Conservation (phyloP, 2,888 invertebrate genomes). For the Hypolimnas misippus region DNA sequence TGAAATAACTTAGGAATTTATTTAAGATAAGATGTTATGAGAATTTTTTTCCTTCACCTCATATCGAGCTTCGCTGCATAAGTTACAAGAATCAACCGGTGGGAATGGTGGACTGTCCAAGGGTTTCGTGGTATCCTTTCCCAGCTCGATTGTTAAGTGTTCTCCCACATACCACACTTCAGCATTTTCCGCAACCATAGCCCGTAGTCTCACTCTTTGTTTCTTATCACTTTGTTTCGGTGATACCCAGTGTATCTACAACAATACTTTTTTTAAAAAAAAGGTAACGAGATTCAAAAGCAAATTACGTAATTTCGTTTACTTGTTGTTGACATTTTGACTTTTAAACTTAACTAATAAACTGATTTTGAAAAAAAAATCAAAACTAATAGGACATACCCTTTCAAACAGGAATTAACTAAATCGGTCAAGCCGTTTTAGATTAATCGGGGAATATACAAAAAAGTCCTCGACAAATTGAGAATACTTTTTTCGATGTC, state of each 20-base stretch:
- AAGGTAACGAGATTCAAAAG: too few relatives aligned
- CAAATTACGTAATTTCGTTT: too few relatives aligned
- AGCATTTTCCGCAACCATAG: constrained; percentile 73
- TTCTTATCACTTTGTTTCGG: constrained; percentile 56
- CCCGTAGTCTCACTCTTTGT: constrained; percentile 65
- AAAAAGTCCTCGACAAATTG: too few relatives aligned
- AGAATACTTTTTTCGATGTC: too few relatives aligned
- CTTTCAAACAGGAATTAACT: too few relatives aligned
- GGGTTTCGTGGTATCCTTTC: constrained; percentile 59
- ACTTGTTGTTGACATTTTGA: too few relatives aligned
- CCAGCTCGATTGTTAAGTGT: constrained; percentile 58
- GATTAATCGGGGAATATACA: too few relatives aligned
- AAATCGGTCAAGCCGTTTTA: too few relatives aligned
- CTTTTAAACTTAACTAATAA: too few relatives aligned
- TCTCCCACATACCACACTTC: constrained; percentile 69
- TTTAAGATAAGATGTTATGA: not conserved
- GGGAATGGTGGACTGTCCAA: constrained; percentile 62
- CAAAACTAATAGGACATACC: too few relatives aligned
- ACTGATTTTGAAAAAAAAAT: too few relatives aligned
- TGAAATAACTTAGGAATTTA: not conserved
- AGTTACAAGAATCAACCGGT: constrained; percentile 53
- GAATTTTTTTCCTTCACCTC: constrained; percentile 56
- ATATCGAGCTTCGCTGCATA: constrained; percentile 75
- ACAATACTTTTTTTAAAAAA: too few relatives aligned
- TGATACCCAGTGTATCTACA: constrained; percentile 78